These are phyloP conservation scores for Nannoperca obscura DNA, from an alignment of 2,797 vertebrate genomes.

Conservation along the genomic window DNA sequence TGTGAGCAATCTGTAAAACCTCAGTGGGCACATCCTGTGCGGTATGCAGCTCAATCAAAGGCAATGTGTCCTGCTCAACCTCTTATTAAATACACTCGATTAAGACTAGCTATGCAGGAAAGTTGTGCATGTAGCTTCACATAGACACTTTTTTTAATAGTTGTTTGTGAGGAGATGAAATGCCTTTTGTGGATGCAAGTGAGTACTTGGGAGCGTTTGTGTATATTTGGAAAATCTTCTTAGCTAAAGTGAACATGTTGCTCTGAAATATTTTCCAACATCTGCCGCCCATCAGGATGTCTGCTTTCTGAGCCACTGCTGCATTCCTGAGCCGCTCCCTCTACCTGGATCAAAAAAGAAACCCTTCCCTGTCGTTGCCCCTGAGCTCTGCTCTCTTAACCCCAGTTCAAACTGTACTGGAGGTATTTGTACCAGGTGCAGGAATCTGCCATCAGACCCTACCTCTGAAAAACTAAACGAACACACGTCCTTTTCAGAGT, in stretches of 20 bases:
- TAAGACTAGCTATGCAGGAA: conserved; percentile 59
- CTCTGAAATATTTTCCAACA: conserved; percentile 89
- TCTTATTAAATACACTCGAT: conserved; percentile 76
- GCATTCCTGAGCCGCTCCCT: conserved; percentile 88
- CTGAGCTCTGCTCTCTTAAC: conserved; percentile 66
- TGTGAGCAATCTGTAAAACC: conserved; percentile 77
- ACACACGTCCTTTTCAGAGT: conserved; percentile 26
- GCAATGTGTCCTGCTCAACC: conserved; percentile 62
- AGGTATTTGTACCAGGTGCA: conserved; percentile 63
- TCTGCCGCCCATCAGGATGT: conserved; percentile 89
- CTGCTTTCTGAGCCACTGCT: conserved; percentile 84
- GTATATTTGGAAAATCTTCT: conserved; percentile 81
- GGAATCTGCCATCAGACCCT: conserved; percentile 39
- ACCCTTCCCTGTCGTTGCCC: conserved; percentile 73
- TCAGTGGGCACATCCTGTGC: conserved; percentile 78
- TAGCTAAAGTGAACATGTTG: conserved; percentile 85
- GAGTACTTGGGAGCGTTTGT: conserved; percentile 74
- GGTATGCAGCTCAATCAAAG: conserved; percentile 75
- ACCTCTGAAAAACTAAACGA: conserved; percentile 29
- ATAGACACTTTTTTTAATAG: conserved; percentile 45
- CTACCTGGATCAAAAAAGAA: conserved; percentile 87
- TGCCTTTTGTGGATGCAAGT: conserved; percentile 59
- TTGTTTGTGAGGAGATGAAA: conserved; percentile 58
- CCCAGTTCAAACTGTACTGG: conserved; percentile 50
- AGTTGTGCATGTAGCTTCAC: conserved; percentile 28